Conservation (phyloP, 2,888 invertebrate genomes). For the Anoplius nigerrimus region DNA sequence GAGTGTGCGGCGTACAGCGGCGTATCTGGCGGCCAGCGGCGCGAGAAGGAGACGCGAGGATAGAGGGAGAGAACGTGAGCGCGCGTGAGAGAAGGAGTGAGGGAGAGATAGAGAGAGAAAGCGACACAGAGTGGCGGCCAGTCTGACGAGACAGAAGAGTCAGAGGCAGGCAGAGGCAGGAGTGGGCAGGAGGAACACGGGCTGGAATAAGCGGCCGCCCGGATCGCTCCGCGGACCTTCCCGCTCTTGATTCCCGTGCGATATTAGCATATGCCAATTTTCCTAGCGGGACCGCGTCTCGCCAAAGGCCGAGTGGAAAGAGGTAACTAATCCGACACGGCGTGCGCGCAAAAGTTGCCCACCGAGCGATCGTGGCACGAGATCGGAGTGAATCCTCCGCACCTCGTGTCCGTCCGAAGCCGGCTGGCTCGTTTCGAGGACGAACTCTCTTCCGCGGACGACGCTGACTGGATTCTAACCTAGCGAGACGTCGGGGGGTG, state of each 20-base stretch:
- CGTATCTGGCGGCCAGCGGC: too few species aligned
- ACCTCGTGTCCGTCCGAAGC: too few species aligned
- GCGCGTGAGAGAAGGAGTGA: too few species aligned
- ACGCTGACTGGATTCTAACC: constrained; percentile 19
- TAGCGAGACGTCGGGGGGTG: constrained; percentile 7
- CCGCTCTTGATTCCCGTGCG: constrained; percentile 37
- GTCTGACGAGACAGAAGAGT: too few species aligned
- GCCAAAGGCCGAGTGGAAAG: constrained; percentile 23
- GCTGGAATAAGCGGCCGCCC: constrained; percentile 36
- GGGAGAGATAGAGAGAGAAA: too few species aligned
- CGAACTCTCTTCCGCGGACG: constrained; percentile 23
- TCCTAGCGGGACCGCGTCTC: constrained; percentile 46
- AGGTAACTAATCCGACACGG: constrained; percentile 37
- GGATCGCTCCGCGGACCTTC: constrained; percentile 41
- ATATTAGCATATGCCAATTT: constrained; percentile 45
- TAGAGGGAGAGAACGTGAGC: too few species aligned
- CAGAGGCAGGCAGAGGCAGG: too few species aligned
- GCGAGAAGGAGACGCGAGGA: constrained; percentile 23
- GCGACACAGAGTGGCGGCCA: too few species aligned
- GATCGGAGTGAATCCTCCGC: too few species aligned
- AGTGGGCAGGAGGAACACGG: too few species aligned
- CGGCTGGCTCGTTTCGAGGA: background rate
- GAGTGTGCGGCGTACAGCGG: too few species aligned
- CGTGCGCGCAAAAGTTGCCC: background rate
- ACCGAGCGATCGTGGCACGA: too few species aligned